Base-by-base conservation (phyloP, 2,888 invertebrate genomes). In the Charanyca ferruginea region DNA sequence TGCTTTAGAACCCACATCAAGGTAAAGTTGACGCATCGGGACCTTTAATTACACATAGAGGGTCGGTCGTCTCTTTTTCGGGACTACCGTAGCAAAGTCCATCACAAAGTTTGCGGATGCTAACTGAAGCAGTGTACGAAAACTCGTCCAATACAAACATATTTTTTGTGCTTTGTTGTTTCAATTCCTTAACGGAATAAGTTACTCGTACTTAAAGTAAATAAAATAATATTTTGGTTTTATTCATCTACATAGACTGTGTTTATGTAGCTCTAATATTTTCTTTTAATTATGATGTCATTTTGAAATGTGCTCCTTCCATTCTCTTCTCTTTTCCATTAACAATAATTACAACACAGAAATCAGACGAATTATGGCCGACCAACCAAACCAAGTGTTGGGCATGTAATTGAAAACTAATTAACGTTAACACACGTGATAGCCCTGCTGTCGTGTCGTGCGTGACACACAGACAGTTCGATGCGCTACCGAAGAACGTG, bases 21-120 rank as follows among this genome's bases (percentile, higher is more conserved):
- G 88, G 85, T 73, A 87, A 91, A 91, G 89, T 92, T 92, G 90
- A 90, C 89, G 89, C 90, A 87, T 86, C 83, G 85, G 85, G 86
- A 83, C 87, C 88, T 90, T n/a, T 92, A 93, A 93, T 93, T 93
- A 93, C 89, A 88, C 87, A 87, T 85, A 83, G 82, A 87, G 88
- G 87, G 87, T 86, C 83, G 87, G 87, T 86, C 83, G 81, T 80
- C 53, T 89, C 88, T 88, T 90, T 91, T 91, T 88, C 70, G 81
- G 81, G 80, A 57, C 83, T 77, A 82, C 86, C 86, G 85, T 81
- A 69, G 82, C 84, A 83, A 85, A 87, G 85, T 87, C 85, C 89
- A 89, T 87, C 85, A 84, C 81, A 89, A 90, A 90, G 83, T 91
- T 90, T 85, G 57, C 53, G 71, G 81, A 81, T 80, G 77, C 74